Evolutionary conservation across 2,888 invertebrate genomes (phyloP).

Genomic region (Parapristionchus giblindavisi): DNA sequence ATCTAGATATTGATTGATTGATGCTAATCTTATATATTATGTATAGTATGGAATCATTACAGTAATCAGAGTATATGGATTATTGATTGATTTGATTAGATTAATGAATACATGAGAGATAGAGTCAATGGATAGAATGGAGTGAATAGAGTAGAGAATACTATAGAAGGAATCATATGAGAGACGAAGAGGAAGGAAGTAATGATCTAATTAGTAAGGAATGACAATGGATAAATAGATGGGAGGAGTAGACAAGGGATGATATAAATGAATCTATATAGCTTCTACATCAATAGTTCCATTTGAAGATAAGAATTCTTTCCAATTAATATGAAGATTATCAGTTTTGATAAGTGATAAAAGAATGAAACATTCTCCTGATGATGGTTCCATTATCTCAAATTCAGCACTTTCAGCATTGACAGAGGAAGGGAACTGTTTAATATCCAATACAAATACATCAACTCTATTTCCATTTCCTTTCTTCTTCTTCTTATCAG

Average conservation of each 20-base stretch:
- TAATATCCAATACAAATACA: slow-evolving; percentile 60
- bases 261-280: slow-evolving; percentile 34
- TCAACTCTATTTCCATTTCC: slow-evolving; percentile 59
- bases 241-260: neutral
- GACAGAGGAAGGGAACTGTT: slow-evolving; percentile 61
- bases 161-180: neutral
- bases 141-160: neutral
- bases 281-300: slow-evolving; percentile 62
- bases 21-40: too few species aligned
- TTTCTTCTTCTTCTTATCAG: slow-evolving; percentile 63
- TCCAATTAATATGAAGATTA: slow-evolving; percentile 65
- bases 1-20: too few species aligned
- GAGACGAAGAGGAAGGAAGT: neutral
- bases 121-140: too few species aligned
- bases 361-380: slow-evolving; percentile 64
- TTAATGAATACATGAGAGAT: too few species aligned
- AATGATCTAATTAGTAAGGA: neutral
- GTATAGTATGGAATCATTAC: too few species aligned
- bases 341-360: slow-evolving; percentile 65
- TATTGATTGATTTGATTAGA: too few species aligned
- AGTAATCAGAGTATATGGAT: too few species aligned
- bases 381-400: slow-evolving; percentile 66
- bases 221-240: neutral
- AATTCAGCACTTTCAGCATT: slow-evolving; percentile 68
- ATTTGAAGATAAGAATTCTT: slow-evolving; percentile 63